A percentile compares a stretch with the other conserved stretches of the same genome.
These are phyloP conservation scores for Gerris lacustris DNA, from an alignment of 2,888 invertebrate species.

Conservation along the genomic window DNA sequence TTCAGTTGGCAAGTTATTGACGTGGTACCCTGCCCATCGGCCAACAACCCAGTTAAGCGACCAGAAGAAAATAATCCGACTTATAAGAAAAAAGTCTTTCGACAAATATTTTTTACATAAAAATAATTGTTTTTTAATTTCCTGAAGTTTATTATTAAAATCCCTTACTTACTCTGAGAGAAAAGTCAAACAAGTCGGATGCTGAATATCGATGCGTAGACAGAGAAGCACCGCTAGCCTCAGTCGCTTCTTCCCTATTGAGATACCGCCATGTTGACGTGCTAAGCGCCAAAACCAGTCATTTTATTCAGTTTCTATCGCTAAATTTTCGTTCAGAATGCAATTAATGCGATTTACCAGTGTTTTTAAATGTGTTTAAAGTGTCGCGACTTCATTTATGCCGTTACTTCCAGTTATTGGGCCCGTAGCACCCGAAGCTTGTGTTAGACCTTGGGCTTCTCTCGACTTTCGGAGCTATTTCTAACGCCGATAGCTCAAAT, in stretches of 20 bases:
- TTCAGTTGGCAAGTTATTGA: neutral
- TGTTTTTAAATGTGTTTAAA: neutral
- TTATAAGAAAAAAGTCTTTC: too few species aligned
- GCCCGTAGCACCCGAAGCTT: slow-evolving; percentile 24
- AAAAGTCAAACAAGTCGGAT: neutral
- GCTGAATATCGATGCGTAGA: neutral
- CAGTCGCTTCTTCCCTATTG: slow-evolving; percentile 39
- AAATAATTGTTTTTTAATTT: too few species aligned
- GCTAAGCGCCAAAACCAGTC: slow-evolving; percentile 31
- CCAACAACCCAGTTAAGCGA: too few species aligned
- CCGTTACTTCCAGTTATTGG: slow-evolving; percentile 25
- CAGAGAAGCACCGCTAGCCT: slow-evolving; percentile 29
- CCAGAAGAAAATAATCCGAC: too few species aligned
- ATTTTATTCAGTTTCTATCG: slow-evolving; percentile 20
- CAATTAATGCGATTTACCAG: neutral
- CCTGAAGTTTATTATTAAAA: too few species aligned
- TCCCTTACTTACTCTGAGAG: too few species aligned
- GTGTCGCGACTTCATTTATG: slow-evolving; percentile 12
- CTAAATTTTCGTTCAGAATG: neutral
- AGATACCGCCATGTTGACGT: slow-evolving; percentile 41
- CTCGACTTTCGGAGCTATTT: slow-evolving; percentile 10
- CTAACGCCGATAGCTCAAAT: neutral
- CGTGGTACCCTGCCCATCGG: neutral
- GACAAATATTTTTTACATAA: too few species aligned
- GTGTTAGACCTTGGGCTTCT: slow-evolving; percentile 25